phyloP scores from a whole-genome alignment of 30 jellyfish, hydroid and myxozoan genomes.

The Pelagia noctiluca region DNA sequence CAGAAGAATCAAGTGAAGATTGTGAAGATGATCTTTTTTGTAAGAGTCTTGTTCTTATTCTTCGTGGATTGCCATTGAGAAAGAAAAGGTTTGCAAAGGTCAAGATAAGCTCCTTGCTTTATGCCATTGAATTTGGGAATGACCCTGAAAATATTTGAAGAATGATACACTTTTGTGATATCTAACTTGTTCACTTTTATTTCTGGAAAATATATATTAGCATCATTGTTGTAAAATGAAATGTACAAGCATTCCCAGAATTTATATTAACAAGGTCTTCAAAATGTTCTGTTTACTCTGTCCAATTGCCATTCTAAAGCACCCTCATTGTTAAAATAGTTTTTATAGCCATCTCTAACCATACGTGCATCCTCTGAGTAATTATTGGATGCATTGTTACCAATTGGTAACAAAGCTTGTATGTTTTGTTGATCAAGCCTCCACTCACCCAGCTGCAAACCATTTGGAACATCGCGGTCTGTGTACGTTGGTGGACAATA shows the following conservation, averaged over 20 bases:
- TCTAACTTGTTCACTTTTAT: too few species aligned
- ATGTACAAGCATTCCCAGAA: too few species aligned
- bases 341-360: slow-evolving; percentile 45
- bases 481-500: too few species aligned
- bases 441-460: slow-evolving; percentile 54
- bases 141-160: not conserved
- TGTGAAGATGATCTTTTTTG: slow-evolving; percentile 11
- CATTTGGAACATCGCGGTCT: too few species aligned
- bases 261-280: not conserved
- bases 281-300: slow-evolving; percentile 16
- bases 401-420: slow-evolving; percentile 21
- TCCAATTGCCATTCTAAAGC: slow-evolving; percentile 72
- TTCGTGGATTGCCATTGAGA: not conserved
- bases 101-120: slow-evolving; percentile 17
- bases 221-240: too few species aligned
- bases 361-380: slow-evolving; percentile 49
- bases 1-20: not conserved
- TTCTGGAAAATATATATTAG: not conserved
- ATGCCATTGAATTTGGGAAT: slow-evolving; percentile 19
- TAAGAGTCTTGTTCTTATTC: slow-evolving; percentile 14
- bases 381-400: slow-evolving; percentile 42
- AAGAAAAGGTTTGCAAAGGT: slow-evolving; percentile 20
- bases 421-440: slow-evolving; percentile 43
- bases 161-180: too few species aligned
- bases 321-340: too few species aligned